Percentiles rank a stretch among this genome's conserved stretches.
phyloP scores from a whole-genome alignment of 2,797 vertebrate genomes.

The Xiphorhynchus erythropygius region DNA sequence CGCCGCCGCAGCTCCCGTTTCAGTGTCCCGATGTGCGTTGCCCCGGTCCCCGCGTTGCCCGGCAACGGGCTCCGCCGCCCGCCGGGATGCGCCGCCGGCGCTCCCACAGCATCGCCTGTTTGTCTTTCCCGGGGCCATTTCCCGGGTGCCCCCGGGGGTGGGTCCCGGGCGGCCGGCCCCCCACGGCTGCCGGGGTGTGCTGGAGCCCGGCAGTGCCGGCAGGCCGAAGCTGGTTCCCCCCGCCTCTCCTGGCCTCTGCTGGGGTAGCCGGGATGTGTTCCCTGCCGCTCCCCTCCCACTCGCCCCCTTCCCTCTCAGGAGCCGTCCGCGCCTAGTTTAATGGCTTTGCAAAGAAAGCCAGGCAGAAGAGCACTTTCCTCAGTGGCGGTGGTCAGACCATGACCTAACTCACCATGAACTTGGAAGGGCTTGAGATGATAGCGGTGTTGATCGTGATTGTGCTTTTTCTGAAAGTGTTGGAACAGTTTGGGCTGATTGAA shows the following conservation, averaged over 20 bases:
- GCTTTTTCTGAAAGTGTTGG: constrained; percentile 94
- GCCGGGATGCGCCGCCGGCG: neutral
- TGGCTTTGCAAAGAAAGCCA: constrained; percentile 80
- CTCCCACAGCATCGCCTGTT: neutral
- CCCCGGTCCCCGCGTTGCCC: constrained; percentile 68
- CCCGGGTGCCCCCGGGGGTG: neutral
- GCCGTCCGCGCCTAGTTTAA: constrained; percentile 82
- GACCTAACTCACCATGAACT: constrained; percentile 91
- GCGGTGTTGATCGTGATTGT: constrained; percentile 93
- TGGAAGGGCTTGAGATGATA: constrained; percentile 98
- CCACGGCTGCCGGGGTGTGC: constrained; percentile 40
- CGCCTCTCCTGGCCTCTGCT: constrained; percentile 65
- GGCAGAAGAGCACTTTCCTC: constrained; percentile 71
- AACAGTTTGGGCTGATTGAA: constrained; percentile 95
- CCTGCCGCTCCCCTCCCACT: constrained; percentile 58
- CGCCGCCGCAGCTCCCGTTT: neutral
- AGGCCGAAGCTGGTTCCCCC: constrained; percentile 49
- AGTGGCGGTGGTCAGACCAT: constrained; percentile 81
- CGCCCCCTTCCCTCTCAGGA: constrained; percentile 72
- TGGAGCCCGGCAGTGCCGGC: neutral
- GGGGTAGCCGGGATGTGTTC: constrained; percentile 48
- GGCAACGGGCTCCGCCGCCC: constrained; percentile 70
- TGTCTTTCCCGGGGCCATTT: neutral
- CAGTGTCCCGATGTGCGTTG: too few relatives aligned
- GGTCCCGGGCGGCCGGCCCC: constrained; percentile 13